These are phyloP conservation scores for Machimus atricapillus DNA, from an alignment of 2,888 invertebrate genomes.

Conservation along the genomic window DNA sequence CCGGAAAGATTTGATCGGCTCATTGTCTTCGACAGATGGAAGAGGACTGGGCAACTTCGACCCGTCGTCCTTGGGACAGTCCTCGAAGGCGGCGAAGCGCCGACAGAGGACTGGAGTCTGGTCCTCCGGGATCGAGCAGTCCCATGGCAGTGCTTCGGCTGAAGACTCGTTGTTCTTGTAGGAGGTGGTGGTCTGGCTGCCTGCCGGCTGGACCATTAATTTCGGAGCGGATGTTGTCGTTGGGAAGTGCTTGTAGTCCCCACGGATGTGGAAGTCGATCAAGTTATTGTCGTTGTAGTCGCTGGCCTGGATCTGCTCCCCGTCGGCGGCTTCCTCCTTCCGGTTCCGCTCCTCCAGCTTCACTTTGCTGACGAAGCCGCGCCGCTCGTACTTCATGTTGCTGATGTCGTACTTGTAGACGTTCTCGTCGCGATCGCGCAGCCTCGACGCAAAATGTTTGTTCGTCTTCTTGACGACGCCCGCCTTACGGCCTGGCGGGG, in stretches of 20 bases:
- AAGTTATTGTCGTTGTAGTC: conserved; percentile 62
- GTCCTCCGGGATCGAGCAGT: conserved; percentile 54
- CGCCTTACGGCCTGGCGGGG: conserved; percentile 65
- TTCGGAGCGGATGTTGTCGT: conserved; percentile 44
- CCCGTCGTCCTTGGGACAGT: conserved; percentile 53
- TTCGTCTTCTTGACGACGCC: conserved; percentile 57
- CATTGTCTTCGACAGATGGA: conserved; percentile 31
- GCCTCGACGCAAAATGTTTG: conserved; percentile 21
- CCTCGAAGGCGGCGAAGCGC: conserved; percentile 60
- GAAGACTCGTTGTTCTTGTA: conserved; percentile 47
- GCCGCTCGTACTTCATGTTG: conserved; percentile 59
- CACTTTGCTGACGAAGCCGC: conserved; percentile 60
- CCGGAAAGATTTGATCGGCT: conserved; percentile 57
- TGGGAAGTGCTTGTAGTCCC: conserved; percentile 42
- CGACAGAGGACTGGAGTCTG: conserved; percentile 60
- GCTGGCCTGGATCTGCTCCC: conserved; percentile 48
- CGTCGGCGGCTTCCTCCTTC: conserved; percentile 51
- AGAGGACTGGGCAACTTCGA: conserved; percentile 42
- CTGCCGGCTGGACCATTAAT: not conserved
- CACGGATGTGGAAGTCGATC: conserved; percentile 57
- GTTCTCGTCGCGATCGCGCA: conserved; percentile 55
- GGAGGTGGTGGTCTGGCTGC: conserved; percentile 45
- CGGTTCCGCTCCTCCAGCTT: conserved; percentile 51
- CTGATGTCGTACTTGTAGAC: conserved; percentile 61
- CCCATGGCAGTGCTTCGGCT: conserved; percentile 62